These are phyloP conservation scores for Esperia sulphurella DNA, from an alignment of 2,888 invertebrate genomes.

Conservation along the genomic window DNA sequence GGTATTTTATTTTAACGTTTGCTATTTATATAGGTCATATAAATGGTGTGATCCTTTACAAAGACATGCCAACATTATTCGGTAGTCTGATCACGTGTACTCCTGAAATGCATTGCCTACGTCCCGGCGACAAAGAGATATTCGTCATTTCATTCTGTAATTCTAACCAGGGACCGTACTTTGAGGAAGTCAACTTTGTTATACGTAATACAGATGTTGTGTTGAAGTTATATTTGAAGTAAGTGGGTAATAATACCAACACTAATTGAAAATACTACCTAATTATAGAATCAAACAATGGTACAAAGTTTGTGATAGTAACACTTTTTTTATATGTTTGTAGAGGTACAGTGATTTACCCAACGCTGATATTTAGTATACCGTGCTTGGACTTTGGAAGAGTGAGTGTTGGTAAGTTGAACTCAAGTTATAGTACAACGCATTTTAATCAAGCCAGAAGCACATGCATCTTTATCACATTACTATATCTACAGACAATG, in stretches of 20 bases:
- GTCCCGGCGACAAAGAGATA: conserved; percentile 70
- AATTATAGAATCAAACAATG: no score
- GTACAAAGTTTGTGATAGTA: neutral
- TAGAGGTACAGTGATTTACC: conserved; percentile 82
- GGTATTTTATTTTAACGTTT: neutral
- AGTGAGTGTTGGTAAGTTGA: conserved; percentile 74
- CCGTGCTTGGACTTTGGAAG: conserved; percentile 77
- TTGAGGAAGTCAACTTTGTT: conserved; percentile 79
- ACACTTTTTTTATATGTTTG: no score
- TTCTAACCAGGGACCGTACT: conserved; percentile 79
- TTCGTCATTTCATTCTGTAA: conserved; percentile 79
- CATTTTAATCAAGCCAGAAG: no score
- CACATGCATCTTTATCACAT: no score
- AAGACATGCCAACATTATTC: conserved; percentile 67
- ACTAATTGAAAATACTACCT: neutral
- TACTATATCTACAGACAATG: no score
- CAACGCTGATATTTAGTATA: conserved; percentile 75
- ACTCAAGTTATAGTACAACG: no score
- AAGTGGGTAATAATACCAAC: conserved; percentile 26
- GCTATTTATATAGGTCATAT: conserved; percentile 70
- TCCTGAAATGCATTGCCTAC: conserved; percentile 64
- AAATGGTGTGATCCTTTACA: conserved; percentile 75
- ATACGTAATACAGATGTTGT: conserved; percentile 79
- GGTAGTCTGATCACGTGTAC: conserved; percentile 76
- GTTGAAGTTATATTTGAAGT: conserved; percentile 79